phyloP scores from a whole-genome alignment of 2,113 vertebrate genomes.

The Erythrolamprus reginae region DNA sequence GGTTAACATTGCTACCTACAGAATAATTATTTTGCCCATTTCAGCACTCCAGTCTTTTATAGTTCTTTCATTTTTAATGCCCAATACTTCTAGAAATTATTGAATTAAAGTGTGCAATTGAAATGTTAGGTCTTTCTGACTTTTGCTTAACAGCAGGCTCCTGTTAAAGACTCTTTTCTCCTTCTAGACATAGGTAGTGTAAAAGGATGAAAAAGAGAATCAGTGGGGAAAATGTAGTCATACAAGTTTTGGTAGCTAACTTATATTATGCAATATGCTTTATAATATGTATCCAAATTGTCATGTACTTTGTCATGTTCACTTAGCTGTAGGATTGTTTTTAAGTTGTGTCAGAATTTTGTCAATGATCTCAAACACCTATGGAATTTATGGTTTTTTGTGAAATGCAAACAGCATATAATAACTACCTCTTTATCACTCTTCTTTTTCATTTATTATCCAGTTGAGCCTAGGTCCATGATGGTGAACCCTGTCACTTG shows the following conservation, averaged over 20 bases:
- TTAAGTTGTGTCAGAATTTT: neutral
- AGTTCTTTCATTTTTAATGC: neutral
- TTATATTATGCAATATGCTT: neutral
- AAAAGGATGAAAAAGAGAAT: neutral
- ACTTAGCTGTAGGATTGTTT: neutral
- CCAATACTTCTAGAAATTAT: constrained; percentile 12
- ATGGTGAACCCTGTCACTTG: too few relatives aligned
- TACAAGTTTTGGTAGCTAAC: neutral
- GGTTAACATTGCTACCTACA: constrained; percentile 20
- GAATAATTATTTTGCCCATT: constrained; percentile 21
- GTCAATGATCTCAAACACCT: neutral
- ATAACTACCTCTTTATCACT: neutral
- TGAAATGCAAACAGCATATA: neutral
- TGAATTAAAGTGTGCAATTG: constrained; percentile 33
- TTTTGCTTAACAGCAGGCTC: constrained; percentile 22
- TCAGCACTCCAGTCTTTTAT: constrained; percentile 20
- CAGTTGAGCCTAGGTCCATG: too few relatives aligned
- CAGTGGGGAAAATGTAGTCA: neutral
- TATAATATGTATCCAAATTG: neutral
- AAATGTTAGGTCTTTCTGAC: constrained; percentile 36
- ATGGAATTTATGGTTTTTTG: neutral
- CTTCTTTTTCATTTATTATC: neutral
- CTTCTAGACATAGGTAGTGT: constrained; percentile 9
- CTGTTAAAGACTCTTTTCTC: neutral
- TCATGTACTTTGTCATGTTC: neutral